Conservation (phyloP, 2,113 vertebrate genomes). For the Fukomys damarensis region DNA sequence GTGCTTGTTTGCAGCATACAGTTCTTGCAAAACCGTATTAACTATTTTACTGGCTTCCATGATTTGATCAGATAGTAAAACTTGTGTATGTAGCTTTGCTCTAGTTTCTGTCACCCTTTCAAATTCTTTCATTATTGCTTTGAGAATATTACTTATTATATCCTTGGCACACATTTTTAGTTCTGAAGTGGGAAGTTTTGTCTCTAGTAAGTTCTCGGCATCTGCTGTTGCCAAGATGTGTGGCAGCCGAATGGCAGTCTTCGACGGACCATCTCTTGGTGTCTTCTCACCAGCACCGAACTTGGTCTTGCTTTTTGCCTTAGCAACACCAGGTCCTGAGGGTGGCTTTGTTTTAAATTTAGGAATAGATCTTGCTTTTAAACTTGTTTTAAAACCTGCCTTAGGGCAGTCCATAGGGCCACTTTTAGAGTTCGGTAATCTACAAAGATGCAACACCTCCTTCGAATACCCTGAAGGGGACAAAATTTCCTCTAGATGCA, state of each 20-base stretch:
- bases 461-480: neutral
- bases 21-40: slow-evolving; percentile 61
- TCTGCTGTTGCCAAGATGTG: slow-evolving; percentile 4
- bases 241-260: neutral
- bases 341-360: slow-evolving; percentile 66
- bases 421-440: neutral
- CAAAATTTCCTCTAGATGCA: slow-evolving; percentile 7
- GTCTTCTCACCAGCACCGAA: slow-evolving; percentile 30
- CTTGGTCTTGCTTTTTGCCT: slow-evolving; percentile 67
- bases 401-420: slow-evolving; percentile 35
- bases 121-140: slow-evolving; percentile 56
- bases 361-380: slow-evolving; percentile 63
- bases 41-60: slow-evolving; percentile 64
- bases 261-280: neutral
- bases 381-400: slow-evolving; percentile 49
- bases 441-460: neutral
- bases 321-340: neutral
- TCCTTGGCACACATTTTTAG: slow-evolving; percentile 55
- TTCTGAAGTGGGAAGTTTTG: slow-evolving; percentile 53
- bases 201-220: slow-evolving; percentile 26
- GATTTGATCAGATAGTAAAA: slow-evolving; percentile 49
- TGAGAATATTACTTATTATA: slow-evolving; percentile 70
- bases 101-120: slow-evolving; percentile 26
- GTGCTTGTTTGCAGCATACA: neutral
- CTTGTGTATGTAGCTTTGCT: neutral